Evolutionary conservation across 1,140 invertebrate genomes (phyloP).

Genomic region (Papilio xuthus): DNA sequence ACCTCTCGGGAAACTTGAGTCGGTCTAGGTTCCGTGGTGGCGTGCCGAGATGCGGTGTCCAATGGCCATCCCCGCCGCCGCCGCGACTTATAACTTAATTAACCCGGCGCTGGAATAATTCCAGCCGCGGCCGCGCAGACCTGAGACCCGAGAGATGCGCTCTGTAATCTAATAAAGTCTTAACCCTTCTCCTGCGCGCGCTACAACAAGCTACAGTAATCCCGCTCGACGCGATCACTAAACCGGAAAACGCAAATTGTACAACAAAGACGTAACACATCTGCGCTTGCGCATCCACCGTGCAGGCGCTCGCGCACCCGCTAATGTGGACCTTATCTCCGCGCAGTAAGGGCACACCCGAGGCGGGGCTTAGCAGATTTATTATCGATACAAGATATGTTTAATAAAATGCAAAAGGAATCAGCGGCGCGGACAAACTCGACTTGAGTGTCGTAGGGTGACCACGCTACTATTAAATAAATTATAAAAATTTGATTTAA

Average conservation of each 20-base stretch:
- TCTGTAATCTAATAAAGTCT: conserved; percentile 59
- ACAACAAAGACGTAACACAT: conserved; percentile 79
- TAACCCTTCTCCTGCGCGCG: conserved; percentile 48
- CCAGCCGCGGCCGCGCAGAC: background rate
- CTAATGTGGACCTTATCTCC: conserved; percentile 50
- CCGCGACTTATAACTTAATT: conserved; percentile 21
- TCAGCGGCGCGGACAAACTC: conserved; percentile 65
- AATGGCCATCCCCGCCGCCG: background rate
- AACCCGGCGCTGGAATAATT: background rate
- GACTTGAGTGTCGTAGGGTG: conserved; percentile 60
- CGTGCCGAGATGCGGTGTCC: background rate
- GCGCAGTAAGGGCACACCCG: conserved; percentile 43
- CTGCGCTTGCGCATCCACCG: conserved; percentile 64
- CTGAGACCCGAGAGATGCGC: conserved; percentile 16
- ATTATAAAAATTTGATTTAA: background rate
- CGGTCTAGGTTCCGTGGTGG: background rate
- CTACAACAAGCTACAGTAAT: conserved; percentile 55
- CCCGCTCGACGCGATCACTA: conserved; percentile 73
- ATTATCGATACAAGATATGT: conserved; percentile 76
- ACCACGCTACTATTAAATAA: conserved; percentile 40
- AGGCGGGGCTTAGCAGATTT: conserved; percentile 57
- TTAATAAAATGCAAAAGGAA: conserved; percentile 76
- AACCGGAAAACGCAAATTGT: conserved; percentile 79
- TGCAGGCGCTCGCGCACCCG: conserved; percentile 35
- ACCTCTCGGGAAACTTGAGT: background rate